Percentiles rank a stretch among this genome's conserved stretches.
Conservation (phyloP, 2,797 vertebrate genomes). For the Sebastes melanostomus region DNA sequence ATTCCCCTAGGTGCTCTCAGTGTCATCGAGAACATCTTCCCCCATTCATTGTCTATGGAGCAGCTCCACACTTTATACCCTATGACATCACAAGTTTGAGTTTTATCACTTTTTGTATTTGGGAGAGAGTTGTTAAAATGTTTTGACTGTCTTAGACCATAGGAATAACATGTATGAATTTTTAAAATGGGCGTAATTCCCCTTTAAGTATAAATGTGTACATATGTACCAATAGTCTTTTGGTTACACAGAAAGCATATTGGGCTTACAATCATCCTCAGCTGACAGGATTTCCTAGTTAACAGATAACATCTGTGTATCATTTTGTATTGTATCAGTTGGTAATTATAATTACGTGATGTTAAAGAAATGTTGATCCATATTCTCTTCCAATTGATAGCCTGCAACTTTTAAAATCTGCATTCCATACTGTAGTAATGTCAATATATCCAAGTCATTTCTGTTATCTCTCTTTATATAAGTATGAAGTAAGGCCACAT, state of each 20-base stretch:
- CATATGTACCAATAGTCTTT: not conserved
- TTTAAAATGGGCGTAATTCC: too few relatives aligned
- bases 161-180: too few relatives aligned
- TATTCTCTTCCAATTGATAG: not conserved
- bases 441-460: not conserved
- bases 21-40: too few relatives aligned
- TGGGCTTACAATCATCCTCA: not conserved
- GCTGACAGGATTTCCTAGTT: not conserved
- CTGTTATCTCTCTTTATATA: not conserved
- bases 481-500: not conserved
- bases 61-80: too few relatives aligned
- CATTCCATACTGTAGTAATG: not conserved
- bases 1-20: too few relatives aligned
- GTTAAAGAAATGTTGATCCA: not conserved
- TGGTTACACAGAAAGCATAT: not conserved
- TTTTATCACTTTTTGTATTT: too few relatives aligned
- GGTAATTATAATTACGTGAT: not conserved
- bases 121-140: too few relatives aligned
- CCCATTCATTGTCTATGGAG: too few relatives aligned
- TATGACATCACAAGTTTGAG: too few relatives aligned
- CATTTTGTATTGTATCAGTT: not conserved
- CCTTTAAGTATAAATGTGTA: not conserved
- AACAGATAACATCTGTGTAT: not conserved
- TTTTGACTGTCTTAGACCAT: too few relatives aligned
- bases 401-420: not conserved